Conservation (phyloP, 1,140 invertebrate genomes). For the Lasaia peninsularis region DNA sequence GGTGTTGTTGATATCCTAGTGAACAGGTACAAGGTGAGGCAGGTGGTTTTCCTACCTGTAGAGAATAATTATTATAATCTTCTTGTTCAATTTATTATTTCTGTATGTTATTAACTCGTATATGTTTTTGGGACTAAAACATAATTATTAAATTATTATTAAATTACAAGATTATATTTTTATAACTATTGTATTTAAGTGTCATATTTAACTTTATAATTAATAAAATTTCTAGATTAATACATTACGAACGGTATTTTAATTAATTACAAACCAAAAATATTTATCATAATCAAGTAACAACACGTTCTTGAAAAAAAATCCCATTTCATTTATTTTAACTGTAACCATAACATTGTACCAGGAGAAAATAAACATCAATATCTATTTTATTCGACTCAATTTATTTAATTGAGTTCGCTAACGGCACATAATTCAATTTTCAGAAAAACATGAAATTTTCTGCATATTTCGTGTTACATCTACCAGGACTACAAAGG, state of each 20-base stretch:
- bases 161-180: too few species aligned
- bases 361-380: not conserved
- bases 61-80: not conserved
- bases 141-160: too few species aligned
- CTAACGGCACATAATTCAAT: not conserved
- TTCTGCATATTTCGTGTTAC: conserved; percentile 24
- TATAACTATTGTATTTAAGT: too few species aligned
- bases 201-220: too few species aligned
- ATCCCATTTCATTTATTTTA: conserved; percentile 6
- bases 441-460: conserved; percentile 24
- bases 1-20: conserved; percentile 36
- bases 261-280: too few species aligned
- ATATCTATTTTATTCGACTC: not conserved
- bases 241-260: too few species aligned
- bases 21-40: conserved; percentile 57
- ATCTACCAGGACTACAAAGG: conserved; percentile 19
- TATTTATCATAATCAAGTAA: too few species aligned
- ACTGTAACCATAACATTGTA: conserved; percentile 11
- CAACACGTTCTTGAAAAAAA: not conserved
- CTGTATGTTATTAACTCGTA: too few species aligned
- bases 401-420: not conserved
- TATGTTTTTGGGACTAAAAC: too few species aligned
- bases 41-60: conserved; percentile 47
- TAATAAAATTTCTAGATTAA: too few species aligned
- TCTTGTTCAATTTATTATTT: too few species aligned